Base-by-base conservation (phyloP, 2,888 invertebrate species). In the Drosophila borealis region DNA sequence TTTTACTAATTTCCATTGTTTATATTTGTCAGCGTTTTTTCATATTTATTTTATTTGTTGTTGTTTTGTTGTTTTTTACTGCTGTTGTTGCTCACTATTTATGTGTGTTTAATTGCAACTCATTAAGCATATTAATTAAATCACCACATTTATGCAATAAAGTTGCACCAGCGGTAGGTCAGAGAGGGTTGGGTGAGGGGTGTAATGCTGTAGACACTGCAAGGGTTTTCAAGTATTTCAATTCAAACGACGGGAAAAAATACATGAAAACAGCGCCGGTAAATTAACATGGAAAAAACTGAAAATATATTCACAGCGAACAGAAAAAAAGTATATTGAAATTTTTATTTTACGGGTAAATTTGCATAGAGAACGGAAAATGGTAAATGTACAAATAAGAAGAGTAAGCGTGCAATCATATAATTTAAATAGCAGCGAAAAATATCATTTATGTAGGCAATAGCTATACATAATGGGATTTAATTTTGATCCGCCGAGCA, bases 101-200 rank as follows among this genome's bases (percentile, higher is more conserved):
- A 69, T 67, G 79, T 72, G 71, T 70, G 74, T 88, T 88, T 88
- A 88, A 85, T 88, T 88, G 86, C 83, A 88, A 80, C 85, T 85
- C 85, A 88, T 85, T 88, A 85, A 86, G 78, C 88, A 85, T 88
- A 88, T 85, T 85, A 85, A 85, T 85, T 88, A 88, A 82, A 88
- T 85, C 74, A 80, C 86, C 83, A 82, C 88, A 88, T 85, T 80
- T 80, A 75, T 80, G 77, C 82, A 81, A 85, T 85, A 78, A 81
- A 72, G 46, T 69, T 64, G 45, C 61, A 55, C 61, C 50, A 19
- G 19, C 10, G 51, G 59, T 46, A 19, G 1, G 36, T 8, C 29
- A 8, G 29, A 29, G 2, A 29, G 53, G 36, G n/a, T 5, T 33
- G 41, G 34, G 13, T 21, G 25, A 6, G n/a, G 33, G 19, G 36